Evolutionary conservation across 1,140 invertebrate species (phyloP).

Genomic region (Oedothorax gibbosus): DNA sequence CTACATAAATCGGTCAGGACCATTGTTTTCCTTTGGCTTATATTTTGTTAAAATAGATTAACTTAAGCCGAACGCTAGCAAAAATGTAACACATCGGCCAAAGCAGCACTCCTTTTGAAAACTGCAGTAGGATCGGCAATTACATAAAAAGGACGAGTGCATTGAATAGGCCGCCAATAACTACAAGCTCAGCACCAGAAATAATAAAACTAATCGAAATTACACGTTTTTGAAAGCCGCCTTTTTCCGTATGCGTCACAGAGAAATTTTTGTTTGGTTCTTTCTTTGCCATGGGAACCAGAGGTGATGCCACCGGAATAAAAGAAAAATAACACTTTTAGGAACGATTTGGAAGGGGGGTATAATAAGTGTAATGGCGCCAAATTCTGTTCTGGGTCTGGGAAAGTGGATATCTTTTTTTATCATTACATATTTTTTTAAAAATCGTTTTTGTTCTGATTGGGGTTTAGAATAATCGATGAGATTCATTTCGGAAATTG

Average conservation of each 20-base stretch:
- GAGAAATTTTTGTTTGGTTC: conserved; percentile 27
- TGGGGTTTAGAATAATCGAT: conserved; percentile 55
- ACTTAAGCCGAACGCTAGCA: no score
- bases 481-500: conserved; percentile 43
- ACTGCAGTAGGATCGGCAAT: no score
- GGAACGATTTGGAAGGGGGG: conserved; percentile 35
- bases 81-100: no score
- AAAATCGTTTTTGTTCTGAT: conserved; percentile 42
- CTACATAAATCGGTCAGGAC: no score
- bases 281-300: conserved; percentile 36
- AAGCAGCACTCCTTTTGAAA: no score
- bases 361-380: conserved; percentile 56
- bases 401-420: not conserved
- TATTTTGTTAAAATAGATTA: no score
- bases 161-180: no score
- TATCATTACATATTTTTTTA: not conserved
- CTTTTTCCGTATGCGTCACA: conserved; percentile 51
- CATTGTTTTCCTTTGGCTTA: no score
- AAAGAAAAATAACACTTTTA: conserved; percentile 17
- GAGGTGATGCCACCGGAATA: conserved; percentile 6
- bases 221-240: conserved; percentile 49
- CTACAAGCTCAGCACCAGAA: no score
- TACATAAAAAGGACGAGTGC: no score
- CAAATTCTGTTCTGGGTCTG: conserved; percentile 25
- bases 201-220: conserved; percentile 27